These are phyloP conservation scores for Chironomus riparius DNA, from an alignment of 2,888 invertebrate genomes.

Conservation along the genomic window DNA sequence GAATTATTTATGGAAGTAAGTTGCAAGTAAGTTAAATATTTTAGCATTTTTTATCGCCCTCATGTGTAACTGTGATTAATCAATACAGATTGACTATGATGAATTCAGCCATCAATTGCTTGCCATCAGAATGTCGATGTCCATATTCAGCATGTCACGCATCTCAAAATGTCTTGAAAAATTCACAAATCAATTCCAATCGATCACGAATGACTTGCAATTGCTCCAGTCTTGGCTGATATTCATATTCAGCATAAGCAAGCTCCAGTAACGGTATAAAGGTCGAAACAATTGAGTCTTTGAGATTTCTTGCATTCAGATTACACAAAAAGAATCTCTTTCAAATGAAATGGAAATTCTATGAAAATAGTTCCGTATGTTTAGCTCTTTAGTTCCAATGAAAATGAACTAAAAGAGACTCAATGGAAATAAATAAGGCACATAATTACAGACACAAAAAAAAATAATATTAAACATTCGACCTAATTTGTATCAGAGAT, in stretches of 20 bases:
- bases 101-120: neutral
- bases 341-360: constrained; percentile 10
- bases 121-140: neutral
- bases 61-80: neutral
- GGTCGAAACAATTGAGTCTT: constrained; percentile 9
- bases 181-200: neutral
- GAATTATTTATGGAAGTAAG: neutral
- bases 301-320: constrained; percentile 3
- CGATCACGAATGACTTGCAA: neutral
- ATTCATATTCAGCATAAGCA: neutral
- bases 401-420: neutral
- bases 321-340: neutral
- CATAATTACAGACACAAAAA: neutral
- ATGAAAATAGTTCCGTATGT: neutral
- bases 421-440: neutral
- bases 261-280: neutral
- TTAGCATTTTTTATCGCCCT: neutral
- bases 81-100: neutral
- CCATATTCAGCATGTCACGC: neutral
- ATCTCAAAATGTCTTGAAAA: neutral
- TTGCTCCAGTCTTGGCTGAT: too few relatives aligned
- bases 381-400: neutral
- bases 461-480: neutral
- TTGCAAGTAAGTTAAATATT: neutral
- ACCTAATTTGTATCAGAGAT: neutral